phyloP scores from a whole-genome alignment of 2,888 invertebrate genomes.

The Drosophila barbarae region DNA sequence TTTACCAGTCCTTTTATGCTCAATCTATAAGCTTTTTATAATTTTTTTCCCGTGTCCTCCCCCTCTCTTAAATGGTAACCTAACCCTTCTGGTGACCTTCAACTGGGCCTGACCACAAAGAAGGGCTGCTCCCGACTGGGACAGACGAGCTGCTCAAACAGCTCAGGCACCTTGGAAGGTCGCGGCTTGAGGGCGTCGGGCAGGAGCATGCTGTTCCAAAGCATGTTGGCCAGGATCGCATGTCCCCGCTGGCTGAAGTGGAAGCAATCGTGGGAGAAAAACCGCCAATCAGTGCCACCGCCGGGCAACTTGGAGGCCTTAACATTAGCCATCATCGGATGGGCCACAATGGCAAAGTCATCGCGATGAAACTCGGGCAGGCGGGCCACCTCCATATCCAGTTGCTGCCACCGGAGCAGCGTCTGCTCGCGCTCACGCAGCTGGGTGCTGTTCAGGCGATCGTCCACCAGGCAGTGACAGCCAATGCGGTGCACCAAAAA shows the following conservation, averaged over 20 bases:
- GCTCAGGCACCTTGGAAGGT: slow-evolving; percentile 25
- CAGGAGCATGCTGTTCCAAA: slow-evolving; percentile 82
- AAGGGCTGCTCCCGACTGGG: slow-evolving; percentile 75
- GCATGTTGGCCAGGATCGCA: slow-evolving; percentile 80
- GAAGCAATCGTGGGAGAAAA: slow-evolving; percentile 83
- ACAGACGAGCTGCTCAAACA: slow-evolving; percentile 66
- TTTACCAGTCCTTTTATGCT: neutral
- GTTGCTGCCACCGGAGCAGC: slow-evolving; percentile 79
- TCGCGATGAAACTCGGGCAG: slow-evolving; percentile 75
- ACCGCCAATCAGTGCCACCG: slow-evolving; percentile 80
- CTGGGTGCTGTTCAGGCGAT: slow-evolving; percentile 40
- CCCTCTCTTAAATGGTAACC: slow-evolving; percentile 5
- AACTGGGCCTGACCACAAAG: slow-evolving; percentile 68
- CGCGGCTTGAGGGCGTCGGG: slow-evolving; percentile 79
- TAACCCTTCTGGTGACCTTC: slow-evolving; percentile 13
- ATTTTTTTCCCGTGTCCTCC: slow-evolving; percentile 9
- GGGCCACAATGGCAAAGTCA: slow-evolving; percentile 82
- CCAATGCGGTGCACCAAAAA: slow-evolving; percentile 61
- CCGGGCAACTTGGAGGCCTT: slow-evolving; percentile 75
- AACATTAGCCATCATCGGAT: slow-evolving; percentile 77
- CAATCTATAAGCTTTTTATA: neutral
- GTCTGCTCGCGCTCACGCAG: slow-evolving; percentile 39
- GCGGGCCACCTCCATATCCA: slow-evolving; percentile 81
- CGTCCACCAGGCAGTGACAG: slow-evolving; percentile 71
- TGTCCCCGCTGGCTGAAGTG: slow-evolving; percentile 83